These are phyloP conservation scores for Eublepharis macularius DNA, from an alignment of 2,113 vertebrate species.

Conservation along the genomic window DNA sequence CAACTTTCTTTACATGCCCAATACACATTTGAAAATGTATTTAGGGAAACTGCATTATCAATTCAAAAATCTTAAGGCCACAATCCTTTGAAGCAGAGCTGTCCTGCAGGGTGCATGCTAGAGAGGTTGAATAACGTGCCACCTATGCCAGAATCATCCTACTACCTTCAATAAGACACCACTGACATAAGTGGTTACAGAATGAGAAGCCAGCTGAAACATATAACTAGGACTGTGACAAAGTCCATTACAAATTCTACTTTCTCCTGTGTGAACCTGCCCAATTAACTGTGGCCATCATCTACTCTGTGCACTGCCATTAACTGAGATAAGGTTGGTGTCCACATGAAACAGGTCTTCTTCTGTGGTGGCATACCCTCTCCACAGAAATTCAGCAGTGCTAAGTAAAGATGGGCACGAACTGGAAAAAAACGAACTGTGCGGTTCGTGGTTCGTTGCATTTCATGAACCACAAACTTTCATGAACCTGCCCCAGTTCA, in stretches of 20 bases:
- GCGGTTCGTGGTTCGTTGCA: too few species aligned
- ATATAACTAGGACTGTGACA: neutral
- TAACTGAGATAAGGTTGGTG: too few species aligned
- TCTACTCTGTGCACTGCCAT: too few species aligned
- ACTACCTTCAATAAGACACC: neutral
- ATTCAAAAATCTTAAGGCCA: neutral
- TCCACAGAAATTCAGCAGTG: too few species aligned
- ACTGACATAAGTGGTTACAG: neutral
- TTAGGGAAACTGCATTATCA: slow-evolving; percentile 26
- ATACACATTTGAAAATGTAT: slow-evolving; percentile 51
- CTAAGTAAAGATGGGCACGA: too few species aligned
- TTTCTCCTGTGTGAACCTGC: too few species aligned
- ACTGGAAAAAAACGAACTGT: too few species aligned
- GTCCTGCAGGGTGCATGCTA: neutral
- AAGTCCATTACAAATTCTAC: neutral
- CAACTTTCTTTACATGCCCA: slow-evolving; percentile 43
- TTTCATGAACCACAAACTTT: too few species aligned
- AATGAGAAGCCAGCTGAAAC: slow-evolving; percentile 15
- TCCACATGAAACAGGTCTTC: too few species aligned
- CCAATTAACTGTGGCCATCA: too few species aligned
- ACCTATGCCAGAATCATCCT: neutral
- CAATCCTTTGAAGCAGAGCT: neutral
- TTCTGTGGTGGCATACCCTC: too few species aligned
- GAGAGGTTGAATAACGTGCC: neutral
- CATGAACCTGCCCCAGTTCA: too few species aligned